phyloP scores from a whole-genome alignment of 2,113 vertebrate genomes.

The Marmota monax region DNA sequence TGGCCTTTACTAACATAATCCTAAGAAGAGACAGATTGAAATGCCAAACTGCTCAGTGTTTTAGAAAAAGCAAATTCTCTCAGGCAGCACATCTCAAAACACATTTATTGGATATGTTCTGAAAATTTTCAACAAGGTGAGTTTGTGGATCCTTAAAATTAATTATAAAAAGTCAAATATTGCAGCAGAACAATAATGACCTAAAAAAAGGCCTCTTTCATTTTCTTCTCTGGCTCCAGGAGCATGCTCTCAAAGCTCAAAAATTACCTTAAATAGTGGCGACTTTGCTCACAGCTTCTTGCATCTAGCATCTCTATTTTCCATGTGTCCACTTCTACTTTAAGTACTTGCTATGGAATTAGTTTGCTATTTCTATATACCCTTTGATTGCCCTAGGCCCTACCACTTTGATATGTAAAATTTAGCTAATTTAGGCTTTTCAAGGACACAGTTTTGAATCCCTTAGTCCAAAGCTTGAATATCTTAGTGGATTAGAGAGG shows the following conservation, averaged over 20 bases:
- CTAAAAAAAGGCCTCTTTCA: neutral
- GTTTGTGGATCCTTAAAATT: conserved; percentile 33
- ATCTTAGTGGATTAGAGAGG: neutral
- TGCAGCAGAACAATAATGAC: neutral
- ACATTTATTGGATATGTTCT: neutral
- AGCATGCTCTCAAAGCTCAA: neutral
- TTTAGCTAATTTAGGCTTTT: conserved; percentile 12
- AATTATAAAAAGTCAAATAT: conserved; percentile 11
- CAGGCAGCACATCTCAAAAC: neutral
- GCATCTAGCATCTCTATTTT: neutral
- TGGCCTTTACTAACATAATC: conserved; percentile 11
- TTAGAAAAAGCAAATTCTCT: conserved; percentile 46
- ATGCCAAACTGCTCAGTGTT: conserved; percentile 26
- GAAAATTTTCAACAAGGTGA: conserved; percentile 32
- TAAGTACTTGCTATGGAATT: neutral
- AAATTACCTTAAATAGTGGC: neutral
- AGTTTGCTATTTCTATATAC: neutral
- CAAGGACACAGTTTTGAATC: neutral
- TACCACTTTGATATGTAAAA: conserved; percentile 34
- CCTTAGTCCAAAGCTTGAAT: neutral
- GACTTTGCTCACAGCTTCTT: neutral
- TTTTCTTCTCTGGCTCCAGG: neutral
- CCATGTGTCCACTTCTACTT: neutral
- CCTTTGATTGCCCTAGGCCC: neutral
- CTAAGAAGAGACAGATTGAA: conserved; percentile 33